These are phyloP conservation scores for Molossus alvarezi DNA, from an alignment of 2,797 vertebrate species.

Conservation along the genomic window DNA sequence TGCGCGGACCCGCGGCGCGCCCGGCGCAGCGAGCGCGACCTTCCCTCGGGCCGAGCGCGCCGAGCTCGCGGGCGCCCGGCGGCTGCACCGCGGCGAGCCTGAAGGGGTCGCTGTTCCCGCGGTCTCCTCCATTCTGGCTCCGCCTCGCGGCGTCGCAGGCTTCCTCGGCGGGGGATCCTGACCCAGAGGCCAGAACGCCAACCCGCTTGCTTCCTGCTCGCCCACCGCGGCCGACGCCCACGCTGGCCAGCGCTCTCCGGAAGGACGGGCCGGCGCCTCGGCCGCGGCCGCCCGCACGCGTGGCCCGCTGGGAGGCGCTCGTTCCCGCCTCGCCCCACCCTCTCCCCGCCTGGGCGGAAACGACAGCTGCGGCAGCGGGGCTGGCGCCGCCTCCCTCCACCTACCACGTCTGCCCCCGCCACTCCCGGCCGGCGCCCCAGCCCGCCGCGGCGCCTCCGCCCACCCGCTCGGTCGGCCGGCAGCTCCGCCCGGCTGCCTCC, in stretches of 20 bases:
- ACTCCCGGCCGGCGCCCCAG: background rate
- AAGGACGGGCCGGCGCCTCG: background rate
- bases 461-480: constrained; percentile 56
- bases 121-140: background rate
- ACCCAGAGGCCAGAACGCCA: rapidly evolving
- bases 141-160: background rate
- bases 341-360: constrained; percentile 60
- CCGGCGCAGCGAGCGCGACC: rapidly evolving
- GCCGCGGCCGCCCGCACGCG: background rate
- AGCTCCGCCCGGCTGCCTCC: constrained; percentile 61
- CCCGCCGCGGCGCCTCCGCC: constrained; percentile 49
- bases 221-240: rapidly evolving
- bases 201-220: rapidly evolving
- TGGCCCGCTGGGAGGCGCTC: background rate
- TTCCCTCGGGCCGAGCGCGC: rapidly evolving
- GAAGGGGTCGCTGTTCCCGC: constrained; percentile 73
- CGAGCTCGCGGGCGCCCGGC: background rate
- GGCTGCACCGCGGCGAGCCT: background rate
- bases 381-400: constrained; percentile 73
- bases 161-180: rapidly evolving
- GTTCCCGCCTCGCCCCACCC: constrained; percentile 46
- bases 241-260: background rate
- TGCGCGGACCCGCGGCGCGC: rapidly evolving
- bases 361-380: constrained; percentile 76
- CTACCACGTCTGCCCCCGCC: constrained; percentile 71